Evolutionary conservation across 2,797 vertebrate species (phyloP).

Genomic region (Rachycentron canadum): DNA sequence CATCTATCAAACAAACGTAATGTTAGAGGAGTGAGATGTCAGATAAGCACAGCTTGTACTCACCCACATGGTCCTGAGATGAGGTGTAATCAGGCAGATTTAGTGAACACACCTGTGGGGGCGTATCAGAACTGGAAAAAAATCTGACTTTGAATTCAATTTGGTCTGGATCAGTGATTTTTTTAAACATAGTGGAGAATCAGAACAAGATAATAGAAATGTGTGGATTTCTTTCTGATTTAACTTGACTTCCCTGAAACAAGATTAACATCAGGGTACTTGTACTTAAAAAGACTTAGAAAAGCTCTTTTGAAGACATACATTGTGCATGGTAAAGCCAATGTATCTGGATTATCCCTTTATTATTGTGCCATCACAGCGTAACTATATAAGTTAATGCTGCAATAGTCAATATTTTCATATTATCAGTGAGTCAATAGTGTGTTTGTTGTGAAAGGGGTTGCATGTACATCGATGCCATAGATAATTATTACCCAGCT

Average conservation of each 20-base stretch:
- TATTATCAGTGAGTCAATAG: neutral
- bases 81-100: neutral
- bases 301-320: neutral
- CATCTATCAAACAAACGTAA: neutral
- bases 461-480: neutral
- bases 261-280: neutral
- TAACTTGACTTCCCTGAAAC: neutral
- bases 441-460: neutral
- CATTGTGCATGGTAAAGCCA: neutral
- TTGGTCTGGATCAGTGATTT: neutral
- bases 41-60: neutral
- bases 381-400: neutral
- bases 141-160: too few species aligned
- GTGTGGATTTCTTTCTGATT: neutral
- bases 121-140: neutral
- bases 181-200: neutral
- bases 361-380: neutral
- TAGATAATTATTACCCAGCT: neutral
- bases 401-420: neutral
- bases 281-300: neutral
- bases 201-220: neutral
- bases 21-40: neutral
- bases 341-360: neutral
- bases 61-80: neutral
- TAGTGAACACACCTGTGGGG: constrained; percentile 7